These are phyloP conservation scores for Drosophila atripex DNA, from an alignment of 2,888 invertebrate genomes.

Conservation along the genomic window DNA sequence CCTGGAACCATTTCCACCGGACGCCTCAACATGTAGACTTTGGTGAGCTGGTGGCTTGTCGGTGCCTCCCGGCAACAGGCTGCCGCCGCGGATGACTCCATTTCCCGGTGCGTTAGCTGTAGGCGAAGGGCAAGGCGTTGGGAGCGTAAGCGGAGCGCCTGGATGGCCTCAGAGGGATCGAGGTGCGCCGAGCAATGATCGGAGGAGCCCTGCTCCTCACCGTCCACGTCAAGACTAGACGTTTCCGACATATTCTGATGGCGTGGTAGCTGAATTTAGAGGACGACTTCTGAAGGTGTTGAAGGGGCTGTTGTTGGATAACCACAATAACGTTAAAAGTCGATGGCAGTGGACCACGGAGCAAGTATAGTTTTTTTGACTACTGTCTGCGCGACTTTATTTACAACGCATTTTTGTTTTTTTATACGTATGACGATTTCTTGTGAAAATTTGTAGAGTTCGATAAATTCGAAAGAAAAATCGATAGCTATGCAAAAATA, in stretches of 20 bases:
- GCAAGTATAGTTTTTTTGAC: neutral
- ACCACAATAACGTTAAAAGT: neutral
- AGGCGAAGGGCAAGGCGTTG: slow-evolving; percentile 51
- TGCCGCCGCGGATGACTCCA: slow-evolving; percentile 16
- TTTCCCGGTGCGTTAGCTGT: slow-evolving; percentile 52
- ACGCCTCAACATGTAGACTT: slow-evolving; percentile 42
- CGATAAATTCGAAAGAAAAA: too few species aligned
- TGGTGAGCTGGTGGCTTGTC: slow-evolving; percentile 14
- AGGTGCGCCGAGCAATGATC: neutral
- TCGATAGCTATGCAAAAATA: neutral
- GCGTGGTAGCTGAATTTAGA: neutral
- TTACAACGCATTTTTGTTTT: too few species aligned
- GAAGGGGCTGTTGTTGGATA: neutral
- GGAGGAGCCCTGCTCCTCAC: slow-evolving; percentile 36
- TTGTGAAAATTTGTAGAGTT: too few species aligned
- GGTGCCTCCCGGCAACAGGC: slow-evolving; percentile 10
- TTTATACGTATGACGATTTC: too few species aligned
- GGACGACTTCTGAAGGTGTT: neutral
- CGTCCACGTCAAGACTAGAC: slow-evolving; percentile 42
- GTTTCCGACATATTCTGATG: slow-evolving; percentile 57
- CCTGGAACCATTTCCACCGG: slow-evolving; percentile 14
- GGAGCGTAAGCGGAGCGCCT: slow-evolving; percentile 53
- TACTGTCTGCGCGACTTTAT: too few species aligned
- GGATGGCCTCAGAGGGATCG: slow-evolving; percentile 30
- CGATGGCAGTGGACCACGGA: neutral